phyloP scores from a whole-genome alignment of 2,113 vertebrate genomes.

The Cygnus buccinator region DNA sequence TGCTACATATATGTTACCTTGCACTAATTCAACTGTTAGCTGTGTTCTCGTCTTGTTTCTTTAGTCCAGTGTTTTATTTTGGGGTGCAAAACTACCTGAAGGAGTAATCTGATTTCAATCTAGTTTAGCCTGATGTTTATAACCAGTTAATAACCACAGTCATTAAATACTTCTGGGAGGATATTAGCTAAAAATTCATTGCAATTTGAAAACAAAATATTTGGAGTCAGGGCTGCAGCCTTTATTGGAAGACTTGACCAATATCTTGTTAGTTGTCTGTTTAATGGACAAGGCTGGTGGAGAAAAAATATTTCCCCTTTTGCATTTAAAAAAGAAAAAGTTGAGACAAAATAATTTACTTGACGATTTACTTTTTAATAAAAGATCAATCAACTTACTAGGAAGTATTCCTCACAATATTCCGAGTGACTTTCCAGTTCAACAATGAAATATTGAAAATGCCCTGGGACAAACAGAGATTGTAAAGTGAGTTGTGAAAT shows the following conservation, averaged over 20 bases:
- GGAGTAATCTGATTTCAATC: neutral
- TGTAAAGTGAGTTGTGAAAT: neutral
- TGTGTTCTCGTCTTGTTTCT: neutral
- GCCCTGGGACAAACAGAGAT: neutral
- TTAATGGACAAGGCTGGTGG: neutral
- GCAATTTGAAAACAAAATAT: neutral
- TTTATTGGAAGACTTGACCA: neutral
- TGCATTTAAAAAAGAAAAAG: neutral
- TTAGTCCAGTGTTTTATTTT: conserved; percentile 57
- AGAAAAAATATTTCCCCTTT: neutral
- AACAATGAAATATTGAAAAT: neutral
- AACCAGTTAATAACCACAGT: neutral
- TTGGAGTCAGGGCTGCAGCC: neutral
- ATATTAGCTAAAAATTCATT: neutral
- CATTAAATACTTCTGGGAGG: conserved; percentile 4
- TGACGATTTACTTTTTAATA: neutral
- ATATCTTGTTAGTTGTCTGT: neutral
- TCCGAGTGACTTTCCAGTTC: neutral
- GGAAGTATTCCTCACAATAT: neutral
- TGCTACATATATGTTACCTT: conserved; percentile 10
- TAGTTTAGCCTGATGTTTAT: neutral
- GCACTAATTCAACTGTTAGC: neutral
- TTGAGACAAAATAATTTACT: neutral
- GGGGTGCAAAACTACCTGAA: conserved; percentile 18
- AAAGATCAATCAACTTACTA: neutral